Base-by-base conservation (phyloP, 2,888 invertebrate genomes). In the Calameuta idolon region DNA sequence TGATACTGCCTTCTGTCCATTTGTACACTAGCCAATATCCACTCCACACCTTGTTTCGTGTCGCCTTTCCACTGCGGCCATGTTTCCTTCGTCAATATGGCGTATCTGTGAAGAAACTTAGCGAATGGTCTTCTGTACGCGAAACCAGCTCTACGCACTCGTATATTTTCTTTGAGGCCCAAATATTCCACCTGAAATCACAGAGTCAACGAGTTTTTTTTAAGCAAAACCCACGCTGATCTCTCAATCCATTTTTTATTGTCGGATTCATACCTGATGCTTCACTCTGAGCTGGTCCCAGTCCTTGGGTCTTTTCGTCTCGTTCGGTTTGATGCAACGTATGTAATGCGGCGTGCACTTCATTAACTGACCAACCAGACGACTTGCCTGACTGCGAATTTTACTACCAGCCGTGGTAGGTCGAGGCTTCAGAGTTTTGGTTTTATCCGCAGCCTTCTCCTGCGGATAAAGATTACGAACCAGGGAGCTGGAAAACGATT, bases 241-340 rank as follows among this genome's bases (percentile, higher is more conserved):
- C 5, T 40, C 35, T 15, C 15, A 5, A 15, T 1, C 4, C 4
- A 15, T 15, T 40, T 40, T 0, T 4, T 15, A 15, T 2, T 40
- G 15, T 40, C 40, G 5, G 0, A 33, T 68, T 68, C 77, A 76
- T 83, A 89, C 89, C 85, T 89, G 89, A 92, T 95, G 95, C 82
- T 93, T 93, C 1, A 95, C 94, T 86, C 94, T 92, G 81, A 92
- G 91, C 69, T 94, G 93, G 84, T 95, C 95, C 94, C 95, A 95
- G 86, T 95, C 95, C 34, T 93, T 91, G 1, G 95, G 92, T 82
- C 92, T 92, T 89, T 95, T 95, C 33, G 94, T 94, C 87, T 95
- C 95, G 88, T 95, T 95, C 30, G 95, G 95, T 88, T 95, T 95
- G 84, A 95, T 95, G 88, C 95, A 95, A 81, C 95, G 92, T 80